Evolutionary conservation across 2,113 vertebrate genomes (phyloP).

Genomic region (Philantomba maxwellii): DNA sequence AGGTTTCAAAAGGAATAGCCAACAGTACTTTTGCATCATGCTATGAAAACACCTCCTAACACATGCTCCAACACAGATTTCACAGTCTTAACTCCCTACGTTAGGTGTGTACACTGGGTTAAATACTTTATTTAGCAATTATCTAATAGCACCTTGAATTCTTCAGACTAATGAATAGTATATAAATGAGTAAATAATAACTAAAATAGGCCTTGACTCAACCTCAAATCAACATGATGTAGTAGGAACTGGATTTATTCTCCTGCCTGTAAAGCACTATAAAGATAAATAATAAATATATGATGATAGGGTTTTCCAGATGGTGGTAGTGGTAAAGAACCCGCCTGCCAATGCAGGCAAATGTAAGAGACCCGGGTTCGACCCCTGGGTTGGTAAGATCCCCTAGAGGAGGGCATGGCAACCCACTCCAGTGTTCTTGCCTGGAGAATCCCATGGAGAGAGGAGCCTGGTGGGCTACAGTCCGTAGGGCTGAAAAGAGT

Average conservation of each 20-base stretch:
- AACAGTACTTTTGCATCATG: background rate
- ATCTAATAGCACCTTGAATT: background rate
- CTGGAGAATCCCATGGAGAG: background rate
- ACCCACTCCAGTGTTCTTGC: background rate
- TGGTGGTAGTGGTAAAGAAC: background rate
- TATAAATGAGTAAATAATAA: background rate
- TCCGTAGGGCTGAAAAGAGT: background rate
- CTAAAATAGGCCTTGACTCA: background rate
- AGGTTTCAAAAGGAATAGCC: background rate
- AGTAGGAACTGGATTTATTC: background rate
- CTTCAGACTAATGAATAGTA: background rate
- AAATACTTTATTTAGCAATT: conserved; percentile 27
- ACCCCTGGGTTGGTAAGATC: background rate
- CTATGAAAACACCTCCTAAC: conserved; percentile 2
- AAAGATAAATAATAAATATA: background rate
- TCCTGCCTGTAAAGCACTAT: background rate
- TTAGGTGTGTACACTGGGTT: background rate
- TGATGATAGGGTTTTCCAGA: background rate
- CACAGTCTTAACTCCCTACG: background rate
- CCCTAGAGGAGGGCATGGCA: background rate
- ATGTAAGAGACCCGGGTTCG: background rate
- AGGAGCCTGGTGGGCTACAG: background rate
- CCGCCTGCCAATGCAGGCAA: background rate
- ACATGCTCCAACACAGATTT: background rate
- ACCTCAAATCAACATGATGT: background rate